Conservation (phyloP, 1,140 invertebrate genomes). For the Amphibalanus amphitrite region DNA sequence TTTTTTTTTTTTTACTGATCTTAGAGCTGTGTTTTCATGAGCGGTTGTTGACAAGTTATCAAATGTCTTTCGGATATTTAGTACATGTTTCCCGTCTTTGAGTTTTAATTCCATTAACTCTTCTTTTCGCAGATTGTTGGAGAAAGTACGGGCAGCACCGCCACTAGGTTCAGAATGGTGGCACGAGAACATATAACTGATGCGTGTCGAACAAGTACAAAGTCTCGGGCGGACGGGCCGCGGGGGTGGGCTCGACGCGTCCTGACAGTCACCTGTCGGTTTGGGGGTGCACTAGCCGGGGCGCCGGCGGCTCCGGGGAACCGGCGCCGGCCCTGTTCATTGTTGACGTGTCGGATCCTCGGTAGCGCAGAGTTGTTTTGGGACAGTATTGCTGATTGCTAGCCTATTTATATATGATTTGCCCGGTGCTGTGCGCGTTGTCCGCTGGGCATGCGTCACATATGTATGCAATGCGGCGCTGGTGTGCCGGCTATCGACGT, state of each 20-base stretch:
- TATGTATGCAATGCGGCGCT: neutral
- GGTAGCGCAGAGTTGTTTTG: neutral
- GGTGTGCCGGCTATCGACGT: neutral
- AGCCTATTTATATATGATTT: neutral
- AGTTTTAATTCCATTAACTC: too few relatives aligned
- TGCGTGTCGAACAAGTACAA: constrained; percentile 1
- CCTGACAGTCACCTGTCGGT: neutral
- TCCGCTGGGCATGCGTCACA: neutral
- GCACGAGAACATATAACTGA: too few relatives aligned
- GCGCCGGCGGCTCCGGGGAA: too few relatives aligned
- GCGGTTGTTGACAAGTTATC: too few relatives aligned
- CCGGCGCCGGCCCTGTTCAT: neutral
- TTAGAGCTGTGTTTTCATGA: too few relatives aligned
- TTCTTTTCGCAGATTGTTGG: too few relatives aligned
- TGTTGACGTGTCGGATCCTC: neutral
- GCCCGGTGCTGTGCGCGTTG: neutral
- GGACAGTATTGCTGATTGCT: neutral
- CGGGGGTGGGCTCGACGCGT: neutral
- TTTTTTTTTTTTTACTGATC: too few relatives aligned
- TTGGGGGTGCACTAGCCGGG: neutral
- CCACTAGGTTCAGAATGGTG: too few relatives aligned
- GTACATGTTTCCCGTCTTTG: too few relatives aligned
- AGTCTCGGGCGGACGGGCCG: neutral
- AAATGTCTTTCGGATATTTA: too few relatives aligned
- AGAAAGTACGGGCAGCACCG: too few relatives aligned